Evolutionary conservation across 2,797 vertebrate genomes (phyloP).

Genomic region (Thunnus albacares): DNA sequence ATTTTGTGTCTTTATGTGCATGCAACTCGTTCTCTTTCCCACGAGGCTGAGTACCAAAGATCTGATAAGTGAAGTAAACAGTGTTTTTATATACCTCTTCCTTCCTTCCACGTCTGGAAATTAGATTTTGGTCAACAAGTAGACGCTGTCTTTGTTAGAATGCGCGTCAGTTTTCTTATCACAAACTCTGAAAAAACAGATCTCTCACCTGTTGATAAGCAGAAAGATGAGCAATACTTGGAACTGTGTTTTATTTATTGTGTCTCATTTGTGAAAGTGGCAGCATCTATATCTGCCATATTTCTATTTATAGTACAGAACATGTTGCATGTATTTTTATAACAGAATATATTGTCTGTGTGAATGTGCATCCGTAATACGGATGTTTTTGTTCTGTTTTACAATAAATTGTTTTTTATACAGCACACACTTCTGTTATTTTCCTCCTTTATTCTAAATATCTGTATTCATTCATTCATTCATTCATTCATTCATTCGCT

Average conservation of each 20-base stretch:
- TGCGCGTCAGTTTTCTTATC: conserved; percentile 48
- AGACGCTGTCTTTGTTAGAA: conserved; percentile 55
- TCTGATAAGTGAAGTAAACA: conserved; percentile 70
- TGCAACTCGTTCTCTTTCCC: conserved; percentile 42
- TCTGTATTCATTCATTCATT: not conserved
- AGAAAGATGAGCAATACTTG: conserved; percentile 1
- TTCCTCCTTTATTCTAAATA: not conserved
- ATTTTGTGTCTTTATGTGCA: conserved; percentile 19
- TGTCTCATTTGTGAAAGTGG: conserved; percentile 33
- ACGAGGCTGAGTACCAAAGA: conserved; percentile 40
- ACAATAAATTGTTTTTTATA: conserved; percentile 46
- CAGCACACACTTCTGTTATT: not conserved
- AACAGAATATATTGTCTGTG: conserved; percentile 3
- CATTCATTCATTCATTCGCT: conserved; percentile 11
- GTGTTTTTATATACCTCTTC: conserved; percentile 61
- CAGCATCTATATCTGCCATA: not conserved
- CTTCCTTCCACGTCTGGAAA: conserved; percentile 66
- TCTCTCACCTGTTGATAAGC: conserved; percentile 33
- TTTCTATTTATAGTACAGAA: conserved; percentile 42
- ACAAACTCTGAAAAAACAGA: conserved; percentile 40
- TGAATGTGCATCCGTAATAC: conserved; percentile 7
- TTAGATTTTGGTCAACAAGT: conserved; percentile 83
- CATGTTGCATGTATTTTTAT: conserved; percentile 24
- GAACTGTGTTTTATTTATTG: conserved; percentile 38
- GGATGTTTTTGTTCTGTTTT: conserved; percentile 50